Conservation (phyloP, 2,888 invertebrate species). For the Catocala fraxini region DNA sequence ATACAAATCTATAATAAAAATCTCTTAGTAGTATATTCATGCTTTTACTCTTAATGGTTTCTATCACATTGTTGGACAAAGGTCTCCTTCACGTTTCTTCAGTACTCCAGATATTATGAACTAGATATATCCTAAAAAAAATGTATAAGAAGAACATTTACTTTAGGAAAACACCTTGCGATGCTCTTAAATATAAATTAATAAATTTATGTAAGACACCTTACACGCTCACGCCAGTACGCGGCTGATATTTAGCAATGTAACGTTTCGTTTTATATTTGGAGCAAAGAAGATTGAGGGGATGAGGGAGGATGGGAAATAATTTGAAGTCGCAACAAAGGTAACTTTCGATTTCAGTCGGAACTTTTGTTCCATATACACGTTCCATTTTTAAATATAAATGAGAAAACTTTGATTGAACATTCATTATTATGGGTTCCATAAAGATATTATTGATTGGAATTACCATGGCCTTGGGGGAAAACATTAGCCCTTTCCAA, state of each 20-base stretch:
- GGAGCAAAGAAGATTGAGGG: constrained; percentile 6
- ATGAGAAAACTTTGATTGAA: constrained; percentile 33
- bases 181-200: too few relatives aligned
- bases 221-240: not conserved
- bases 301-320: not conserved
- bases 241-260: constrained; percentile 3
- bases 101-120: too few relatives aligned
- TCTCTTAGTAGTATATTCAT: too few relatives aligned
- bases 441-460: not conserved
- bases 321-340: constrained; percentile 14
- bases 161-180: too few relatives aligned
- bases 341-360: constrained; percentile 17
- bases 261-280: constrained; percentile 10
- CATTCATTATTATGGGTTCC: not conserved
- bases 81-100: too few relatives aligned
- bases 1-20: too few relatives aligned
- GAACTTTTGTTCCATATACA: constrained; percentile 18
- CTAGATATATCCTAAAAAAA: too few relatives aligned
- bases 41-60: too few relatives aligned
- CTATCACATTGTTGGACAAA: too few relatives aligned
- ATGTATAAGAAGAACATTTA: too few relatives aligned
- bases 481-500: not conserved
- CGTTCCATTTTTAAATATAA: constrained; percentile 31
- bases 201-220: too few relatives aligned
- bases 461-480: not conserved